Conservation (phyloP, 2,797 vertebrate genomes). For the Sparus aurata region DNA sequence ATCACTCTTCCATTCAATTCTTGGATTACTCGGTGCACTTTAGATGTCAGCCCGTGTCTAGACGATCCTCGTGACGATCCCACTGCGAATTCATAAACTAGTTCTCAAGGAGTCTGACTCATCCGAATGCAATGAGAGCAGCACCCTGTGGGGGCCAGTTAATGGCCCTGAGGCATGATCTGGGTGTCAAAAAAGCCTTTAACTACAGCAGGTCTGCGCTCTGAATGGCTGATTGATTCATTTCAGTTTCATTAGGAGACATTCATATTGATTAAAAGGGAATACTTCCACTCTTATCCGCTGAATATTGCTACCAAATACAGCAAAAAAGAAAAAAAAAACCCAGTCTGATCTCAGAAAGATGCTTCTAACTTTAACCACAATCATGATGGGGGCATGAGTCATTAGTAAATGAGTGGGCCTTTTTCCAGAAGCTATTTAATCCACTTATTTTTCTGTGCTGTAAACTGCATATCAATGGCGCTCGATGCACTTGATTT, state of each 20-base stretch:
- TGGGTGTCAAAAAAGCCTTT: constrained; percentile 55
- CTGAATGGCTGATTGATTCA: constrained; percentile 55
- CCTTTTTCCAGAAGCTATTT: constrained; percentile 45
- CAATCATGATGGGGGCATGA: constrained; percentile 35
- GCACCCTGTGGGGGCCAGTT: constrained; percentile 32
- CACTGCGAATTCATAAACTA: constrained; percentile 45
- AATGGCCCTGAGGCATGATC: constrained; percentile 49
- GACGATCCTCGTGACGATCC: constrained; percentile 49
- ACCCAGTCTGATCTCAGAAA: constrained; percentile 1
- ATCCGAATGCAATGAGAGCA: constrained; percentile 54
- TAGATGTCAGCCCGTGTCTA: constrained; percentile 48
- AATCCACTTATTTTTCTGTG: constrained; percentile 38
- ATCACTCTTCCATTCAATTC: constrained; percentile 19
- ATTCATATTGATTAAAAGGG: constrained; percentile 66
- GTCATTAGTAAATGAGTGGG: constrained; percentile 58
- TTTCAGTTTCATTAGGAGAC: constrained; percentile 67
- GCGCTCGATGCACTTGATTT: constrained; percentile 33
- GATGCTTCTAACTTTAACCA: constrained; percentile 47
- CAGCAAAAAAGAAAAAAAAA: constrained; percentile 11
- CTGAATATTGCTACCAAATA: constrained; percentile 18
- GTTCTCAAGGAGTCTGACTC: constrained; percentile 70
- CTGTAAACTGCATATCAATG: constrained; percentile 35
- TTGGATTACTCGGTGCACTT: constrained; percentile 38
- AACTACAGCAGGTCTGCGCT: constrained; percentile 36
- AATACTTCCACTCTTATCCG: constrained; percentile 6